Base-by-base conservation (phyloP, 2,888 invertebrate species). In the Sturmia bella region DNA sequence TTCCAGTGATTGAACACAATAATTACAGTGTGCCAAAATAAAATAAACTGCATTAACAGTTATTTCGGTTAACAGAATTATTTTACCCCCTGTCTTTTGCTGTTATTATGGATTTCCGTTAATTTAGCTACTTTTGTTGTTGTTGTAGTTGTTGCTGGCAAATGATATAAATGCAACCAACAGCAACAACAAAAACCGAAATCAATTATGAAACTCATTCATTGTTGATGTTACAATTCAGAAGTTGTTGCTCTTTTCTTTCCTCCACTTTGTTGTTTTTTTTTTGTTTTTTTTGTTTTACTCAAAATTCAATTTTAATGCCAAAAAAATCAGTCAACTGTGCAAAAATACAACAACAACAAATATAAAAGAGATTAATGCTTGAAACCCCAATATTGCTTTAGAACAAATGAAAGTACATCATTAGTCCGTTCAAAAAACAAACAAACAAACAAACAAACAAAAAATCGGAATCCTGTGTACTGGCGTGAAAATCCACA, bases 181-280 rank as follows among this genome's bases (percentile, higher is more conserved):
- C 37, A 72, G 57, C 54, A 50, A 52, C 64, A 54, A 61, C 45
- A 74, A 74, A 41, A 66, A 56, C 17, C 19, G 70, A 75, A 82
- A 84, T 82, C 80, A 84, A 77, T 84, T 83, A 83, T 83, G 32
- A 70, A 80, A 74, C 63, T 69, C 83, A 80, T 80, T 70, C 77
- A 77, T 80, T 83, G 80, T 73, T 80, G 57, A 76, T 83, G 79
- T 83, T 69, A 72, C 79, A 68, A 61, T 37, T 61, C 76, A 57
- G 61, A 61, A 54, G 61, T 76, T 69, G 68, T 45, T 61, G 54
- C 17, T 64, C 45, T 39, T 56, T 63, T 57, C 61, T 50, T 54
- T 17, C 6, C 5, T 4, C 3, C 3, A 27, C 27, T 27, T 6
- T 32, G 32, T 66, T 56, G 3, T 61, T 57, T 68, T 57, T n/a